Evolutionary conservation across 2,888 invertebrate genomes (phyloP).

Genomic region (Periphyllus acericola): DNA sequence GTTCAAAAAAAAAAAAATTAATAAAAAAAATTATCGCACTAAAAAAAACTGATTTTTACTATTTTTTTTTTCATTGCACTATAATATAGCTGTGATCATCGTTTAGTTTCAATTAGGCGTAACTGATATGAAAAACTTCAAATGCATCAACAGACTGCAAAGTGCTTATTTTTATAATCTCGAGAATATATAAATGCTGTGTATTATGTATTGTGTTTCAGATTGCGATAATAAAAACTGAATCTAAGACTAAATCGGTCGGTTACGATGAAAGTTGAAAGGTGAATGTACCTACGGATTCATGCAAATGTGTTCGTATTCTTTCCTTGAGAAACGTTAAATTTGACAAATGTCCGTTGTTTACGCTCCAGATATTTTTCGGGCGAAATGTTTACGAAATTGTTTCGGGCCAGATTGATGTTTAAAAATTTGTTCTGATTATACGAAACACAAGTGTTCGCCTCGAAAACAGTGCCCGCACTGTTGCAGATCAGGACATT

Average conservation of each 20-base stretch:
- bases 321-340: conserved; percentile 13
- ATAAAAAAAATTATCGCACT: too few relatives aligned
- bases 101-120: too few relatives aligned
- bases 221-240: too few relatives aligned
- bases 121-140: too few relatives aligned
- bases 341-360: conserved; percentile 23
- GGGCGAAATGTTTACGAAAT: neutral
- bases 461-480: neutral
- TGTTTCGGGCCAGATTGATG: neutral
- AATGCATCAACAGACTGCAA: too few relatives aligned
- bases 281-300: neutral
- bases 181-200: too few relatives aligned
- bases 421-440: conserved; percentile 1
- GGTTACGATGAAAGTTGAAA: neutral
- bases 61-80: too few relatives aligned
- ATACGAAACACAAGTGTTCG: neutral
- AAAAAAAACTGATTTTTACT: too few relatives aligned
- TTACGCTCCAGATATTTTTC: conserved; percentile 28
- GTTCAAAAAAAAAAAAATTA: too few relatives aligned
- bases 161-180: too few relatives aligned
- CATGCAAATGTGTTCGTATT: neutral
- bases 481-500: neutral
- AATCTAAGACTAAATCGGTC: neutral
- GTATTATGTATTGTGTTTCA: too few relatives aligned
- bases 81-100: too few relatives aligned